Evolutionary conservation across 2,113 vertebrate genomes (phyloP).

Genomic region (Prionailurus bengalensis): DNA sequence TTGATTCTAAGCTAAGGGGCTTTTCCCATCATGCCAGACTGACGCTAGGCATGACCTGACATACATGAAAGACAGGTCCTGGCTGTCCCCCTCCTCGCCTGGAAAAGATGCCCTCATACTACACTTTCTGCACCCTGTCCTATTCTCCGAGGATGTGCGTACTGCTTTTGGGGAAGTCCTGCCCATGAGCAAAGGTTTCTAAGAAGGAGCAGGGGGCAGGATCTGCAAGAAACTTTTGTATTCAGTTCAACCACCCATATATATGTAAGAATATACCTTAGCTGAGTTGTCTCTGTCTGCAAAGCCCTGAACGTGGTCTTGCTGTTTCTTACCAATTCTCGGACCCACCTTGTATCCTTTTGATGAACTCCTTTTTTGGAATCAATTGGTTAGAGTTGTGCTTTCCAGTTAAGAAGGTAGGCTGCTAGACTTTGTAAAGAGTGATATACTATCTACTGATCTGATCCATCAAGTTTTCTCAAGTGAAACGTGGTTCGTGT

Average conservation of each 20-base stretch:
- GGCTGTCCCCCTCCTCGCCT: background rate
- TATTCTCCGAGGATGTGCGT: background rate
- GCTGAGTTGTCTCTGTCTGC: background rate
- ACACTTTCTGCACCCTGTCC: background rate
- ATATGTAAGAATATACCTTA: background rate
- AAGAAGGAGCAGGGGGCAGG: constrained; percentile 23
- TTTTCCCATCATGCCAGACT: constrained; percentile 44
- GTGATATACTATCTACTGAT: background rate
- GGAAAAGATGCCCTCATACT: background rate
- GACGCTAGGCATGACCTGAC: background rate
- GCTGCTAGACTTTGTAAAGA: background rate
- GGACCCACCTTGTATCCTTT: background rate
- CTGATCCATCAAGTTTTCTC: background rate
- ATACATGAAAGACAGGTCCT: background rate
- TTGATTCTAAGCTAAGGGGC: constrained; percentile 65
- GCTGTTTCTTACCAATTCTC: background rate
- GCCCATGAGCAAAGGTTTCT: constrained; percentile 32
- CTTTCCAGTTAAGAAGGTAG: background rate
- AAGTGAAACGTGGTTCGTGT: background rate
- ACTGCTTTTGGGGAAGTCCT: constrained; percentile 53
- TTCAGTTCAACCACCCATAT: background rate
- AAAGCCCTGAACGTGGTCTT: background rate
- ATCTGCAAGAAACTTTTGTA: background rate
- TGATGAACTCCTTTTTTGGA: background rate
- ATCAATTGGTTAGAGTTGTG: background rate